phyloP scores from a whole-genome alignment of 2,888 invertebrate genomes.

The Diachrysia chrysitis region DNA sequence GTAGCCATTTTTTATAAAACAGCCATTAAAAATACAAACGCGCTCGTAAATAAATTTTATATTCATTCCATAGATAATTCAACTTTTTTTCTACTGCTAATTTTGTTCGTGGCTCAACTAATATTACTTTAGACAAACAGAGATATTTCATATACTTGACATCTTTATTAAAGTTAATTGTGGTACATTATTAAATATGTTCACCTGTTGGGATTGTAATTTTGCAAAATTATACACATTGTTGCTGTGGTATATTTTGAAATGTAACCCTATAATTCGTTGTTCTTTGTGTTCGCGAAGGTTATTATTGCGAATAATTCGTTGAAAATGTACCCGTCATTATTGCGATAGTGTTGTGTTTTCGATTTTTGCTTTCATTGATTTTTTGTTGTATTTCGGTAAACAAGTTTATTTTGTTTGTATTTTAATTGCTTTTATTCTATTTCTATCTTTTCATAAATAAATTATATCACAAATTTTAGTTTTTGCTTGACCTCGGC shows the following conservation, averaged over 20 bases:
- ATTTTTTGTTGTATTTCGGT: background rate
- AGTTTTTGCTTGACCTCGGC: too few relatives aligned
- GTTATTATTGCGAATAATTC: slow-evolving; percentile 39
- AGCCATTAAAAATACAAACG: slow-evolving; percentile 2
- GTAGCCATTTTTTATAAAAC: background rate
- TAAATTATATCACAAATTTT: too few relatives aligned
- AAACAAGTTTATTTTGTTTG: background rate
- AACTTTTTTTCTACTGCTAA: slow-evolving; percentile 22
- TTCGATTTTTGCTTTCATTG: slow-evolving; percentile 8
- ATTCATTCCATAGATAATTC: slow-evolving; percentile 11
- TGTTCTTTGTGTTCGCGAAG: slow-evolving; percentile 29
- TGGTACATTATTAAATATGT: slow-evolving; percentile 29
- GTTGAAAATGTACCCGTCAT: slow-evolving; percentile 21
- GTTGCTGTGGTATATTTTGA: slow-evolving; percentile 32
- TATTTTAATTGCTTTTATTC: background rate
- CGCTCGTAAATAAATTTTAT: slow-evolving; percentile 22
- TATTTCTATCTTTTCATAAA: too few relatives aligned
- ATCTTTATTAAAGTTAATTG: slow-evolving; percentile 31
- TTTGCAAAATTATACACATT: slow-evolving; percentile 30
- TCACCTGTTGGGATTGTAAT: slow-evolving; percentile 41
- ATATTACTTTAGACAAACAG: slow-evolving; percentile 19
- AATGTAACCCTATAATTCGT: slow-evolving; percentile 37
- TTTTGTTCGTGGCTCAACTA: slow-evolving; percentile 18
- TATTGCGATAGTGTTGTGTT: slow-evolving; percentile 13
- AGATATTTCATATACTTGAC: slow-evolving; percentile 33